A percentile compares a stretch with the other conserved stretches of the same genome.
These are phyloP conservation scores for Sycophila sp. DNA, from an alignment of 1,140 invertebrate species.

Conservation along the genomic window DNA sequence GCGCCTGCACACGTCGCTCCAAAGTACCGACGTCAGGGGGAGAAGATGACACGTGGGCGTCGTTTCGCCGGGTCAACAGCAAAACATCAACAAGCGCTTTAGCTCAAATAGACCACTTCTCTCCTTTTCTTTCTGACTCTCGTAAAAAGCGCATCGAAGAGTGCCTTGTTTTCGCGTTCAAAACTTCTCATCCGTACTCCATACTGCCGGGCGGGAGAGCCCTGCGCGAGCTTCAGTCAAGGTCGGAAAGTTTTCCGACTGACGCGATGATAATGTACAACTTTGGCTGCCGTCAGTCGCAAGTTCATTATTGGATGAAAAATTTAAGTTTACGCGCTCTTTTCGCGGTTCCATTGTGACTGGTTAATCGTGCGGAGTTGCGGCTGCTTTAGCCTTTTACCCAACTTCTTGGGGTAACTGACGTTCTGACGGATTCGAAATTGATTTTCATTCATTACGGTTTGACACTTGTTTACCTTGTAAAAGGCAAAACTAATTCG, in stretches of 20 bases:
- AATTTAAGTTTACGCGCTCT: too few species aligned
- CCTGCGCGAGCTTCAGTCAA: neutral
- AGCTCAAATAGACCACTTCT: neutral
- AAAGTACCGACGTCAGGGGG: too few species aligned
- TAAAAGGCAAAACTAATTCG: too few species aligned
- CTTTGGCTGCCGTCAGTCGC: neutral
- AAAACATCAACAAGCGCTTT: neutral
- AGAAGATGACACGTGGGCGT: neutral
- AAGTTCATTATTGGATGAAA: neutral
- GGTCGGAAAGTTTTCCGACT: slow-evolving; percentile 1
- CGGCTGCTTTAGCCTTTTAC: too few species aligned
- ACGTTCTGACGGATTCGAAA: too few species aligned
- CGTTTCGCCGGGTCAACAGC: neutral
- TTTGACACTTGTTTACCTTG: too few species aligned
- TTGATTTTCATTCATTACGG: too few species aligned
- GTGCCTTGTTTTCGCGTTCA: neutral
- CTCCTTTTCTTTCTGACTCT: neutral
- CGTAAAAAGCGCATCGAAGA: neutral
- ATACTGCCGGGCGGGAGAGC: too few species aligned
- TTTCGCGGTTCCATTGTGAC: too few species aligned
- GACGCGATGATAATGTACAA: neutral
- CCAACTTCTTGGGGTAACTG: too few species aligned
- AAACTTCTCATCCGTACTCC: neutral
- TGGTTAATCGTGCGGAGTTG: too few species aligned
- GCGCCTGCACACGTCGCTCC: too few species aligned